Evolutionary conservation across 2,888 invertebrate species (phyloP).

Genomic region (Tetragnatha montana): DNA sequence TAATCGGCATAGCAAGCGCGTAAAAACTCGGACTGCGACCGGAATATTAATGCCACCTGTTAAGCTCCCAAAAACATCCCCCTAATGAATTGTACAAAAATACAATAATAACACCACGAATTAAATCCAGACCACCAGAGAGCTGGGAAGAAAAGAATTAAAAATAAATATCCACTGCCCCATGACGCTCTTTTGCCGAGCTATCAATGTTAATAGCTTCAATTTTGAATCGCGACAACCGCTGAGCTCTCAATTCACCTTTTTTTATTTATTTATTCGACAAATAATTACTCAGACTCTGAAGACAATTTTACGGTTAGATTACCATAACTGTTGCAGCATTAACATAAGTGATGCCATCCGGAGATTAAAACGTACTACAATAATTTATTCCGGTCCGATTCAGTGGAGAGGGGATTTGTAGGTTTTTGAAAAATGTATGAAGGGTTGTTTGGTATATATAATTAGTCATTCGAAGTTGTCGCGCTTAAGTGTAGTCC

Average conservation of each 20-base stretch:
- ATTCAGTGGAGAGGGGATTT: neutral
- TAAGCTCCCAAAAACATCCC: slow-evolving; percentile 1
- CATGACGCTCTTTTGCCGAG: slow-evolving; percentile 16
- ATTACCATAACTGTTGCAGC: slow-evolving; percentile 7
- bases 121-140: slow-evolving; percentile 17
- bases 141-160: neutral
- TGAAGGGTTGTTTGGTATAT: neutral
- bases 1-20: neutral
- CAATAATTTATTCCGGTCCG: slow-evolving; percentile 12
- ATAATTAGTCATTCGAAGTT: too few species aligned
- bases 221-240: slow-evolving; percentile 31
- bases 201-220: slow-evolving; percentile 25
- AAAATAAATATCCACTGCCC: slow-evolving; percentile 13
- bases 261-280: neutral
- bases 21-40: slow-evolving; percentile 13
- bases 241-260: slow-evolving; percentile 28
- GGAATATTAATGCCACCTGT: slow-evolving; percentile 54
- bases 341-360: slow-evolving; percentile 23
- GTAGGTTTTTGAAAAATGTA: neutral
- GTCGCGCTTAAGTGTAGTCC: too few species aligned
- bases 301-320: slow-evolving; percentile 25
- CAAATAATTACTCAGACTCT: slow-evolving; percentile 24
- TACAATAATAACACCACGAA: neutral
- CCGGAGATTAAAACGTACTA: neutral
- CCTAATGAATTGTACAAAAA: slow-evolving; percentile 48